Percentiles rank a stretch among this genome's conserved stretches.
phyloP scores from a whole-genome alignment of 2,888 invertebrate genomes.

The Amiota communis region DNA sequence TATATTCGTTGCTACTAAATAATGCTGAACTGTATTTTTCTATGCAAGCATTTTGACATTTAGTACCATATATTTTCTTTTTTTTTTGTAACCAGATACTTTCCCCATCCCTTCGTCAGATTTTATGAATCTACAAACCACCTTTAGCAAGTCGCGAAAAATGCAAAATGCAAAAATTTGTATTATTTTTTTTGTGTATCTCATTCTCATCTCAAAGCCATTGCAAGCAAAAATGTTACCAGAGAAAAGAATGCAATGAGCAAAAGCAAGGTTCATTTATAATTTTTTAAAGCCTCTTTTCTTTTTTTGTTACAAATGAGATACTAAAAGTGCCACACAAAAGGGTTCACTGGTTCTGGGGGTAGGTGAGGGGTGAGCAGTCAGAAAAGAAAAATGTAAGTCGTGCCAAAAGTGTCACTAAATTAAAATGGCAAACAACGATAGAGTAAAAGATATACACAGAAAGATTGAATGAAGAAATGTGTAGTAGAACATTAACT shows the following conservation, averaged over 20 bases:
- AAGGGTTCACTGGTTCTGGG: not conserved
- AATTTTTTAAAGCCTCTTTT: conserved; percentile 17
- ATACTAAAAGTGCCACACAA: not conserved
- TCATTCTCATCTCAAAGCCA: conserved; percentile 47
- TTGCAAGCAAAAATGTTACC: conserved; percentile 28
- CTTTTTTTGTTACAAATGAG: not conserved
- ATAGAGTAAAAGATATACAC: not conserved
- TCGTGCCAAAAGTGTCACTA: conserved; percentile 25
- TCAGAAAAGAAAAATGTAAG: conserved; percentile 10
- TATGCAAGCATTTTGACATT: conserved; percentile 26
- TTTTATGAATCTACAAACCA: not conserved
- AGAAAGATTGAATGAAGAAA: not conserved
- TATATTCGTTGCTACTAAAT: conserved; percentile 56
- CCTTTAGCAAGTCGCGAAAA: not conserved
- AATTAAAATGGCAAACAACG: conserved; percentile 20
- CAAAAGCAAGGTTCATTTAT: conserved; percentile 29
- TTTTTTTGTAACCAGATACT: conserved; percentile 8
- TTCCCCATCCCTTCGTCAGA: not conserved
- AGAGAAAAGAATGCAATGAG: conserved; percentile 23
- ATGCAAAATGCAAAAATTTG: conserved; percentile 6
- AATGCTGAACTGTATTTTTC: conserved; percentile 41
- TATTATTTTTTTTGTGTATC: conserved; percentile 38
- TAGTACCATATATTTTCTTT: not conserved
- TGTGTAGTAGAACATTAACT: no score
- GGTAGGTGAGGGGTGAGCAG: not conserved